These are phyloP conservation scores for Rhagonycha lutea DNA, from an alignment of 2,888 invertebrate genomes.

Conservation along the genomic window DNA sequence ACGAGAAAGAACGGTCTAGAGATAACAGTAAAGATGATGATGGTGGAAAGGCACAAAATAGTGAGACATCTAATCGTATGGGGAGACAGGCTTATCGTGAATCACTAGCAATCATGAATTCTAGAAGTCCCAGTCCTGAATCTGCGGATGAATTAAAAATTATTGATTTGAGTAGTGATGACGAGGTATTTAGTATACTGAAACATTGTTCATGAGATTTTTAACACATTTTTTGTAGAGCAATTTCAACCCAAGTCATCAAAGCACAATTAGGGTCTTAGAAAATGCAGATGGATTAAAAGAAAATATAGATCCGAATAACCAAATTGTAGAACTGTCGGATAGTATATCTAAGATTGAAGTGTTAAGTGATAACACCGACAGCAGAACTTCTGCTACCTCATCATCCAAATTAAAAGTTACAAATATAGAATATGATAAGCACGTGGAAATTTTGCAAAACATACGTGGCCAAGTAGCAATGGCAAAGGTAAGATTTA, in stretches of 20 bases:
- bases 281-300: neutral
- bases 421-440: neutral
- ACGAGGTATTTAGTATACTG: conserved; percentile 49
- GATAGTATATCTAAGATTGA: neutral
- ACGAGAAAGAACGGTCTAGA: neutral
- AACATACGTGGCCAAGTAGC: neutral
- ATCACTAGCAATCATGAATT: neutral
- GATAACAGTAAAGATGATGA: neutral
- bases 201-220: neutral
- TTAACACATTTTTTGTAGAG: neutral
- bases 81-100: neutral
- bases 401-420: neutral
- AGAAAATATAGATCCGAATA: neutral
- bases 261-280: neutral
- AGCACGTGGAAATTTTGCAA: neutral
- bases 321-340: neutral
- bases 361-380: neutral
- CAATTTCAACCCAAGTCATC: neutral
- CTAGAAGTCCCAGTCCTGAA: conserved; percentile 8
- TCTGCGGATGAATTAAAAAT: conserved; percentile 44
- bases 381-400: neutral
- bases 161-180: conserved; percentile 58
- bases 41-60: neutral
- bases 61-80: neutral
- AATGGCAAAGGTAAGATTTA: neutral